Base-by-base conservation (phyloP, 1,140 invertebrate genomes). In the Heliconius himera region DNA sequence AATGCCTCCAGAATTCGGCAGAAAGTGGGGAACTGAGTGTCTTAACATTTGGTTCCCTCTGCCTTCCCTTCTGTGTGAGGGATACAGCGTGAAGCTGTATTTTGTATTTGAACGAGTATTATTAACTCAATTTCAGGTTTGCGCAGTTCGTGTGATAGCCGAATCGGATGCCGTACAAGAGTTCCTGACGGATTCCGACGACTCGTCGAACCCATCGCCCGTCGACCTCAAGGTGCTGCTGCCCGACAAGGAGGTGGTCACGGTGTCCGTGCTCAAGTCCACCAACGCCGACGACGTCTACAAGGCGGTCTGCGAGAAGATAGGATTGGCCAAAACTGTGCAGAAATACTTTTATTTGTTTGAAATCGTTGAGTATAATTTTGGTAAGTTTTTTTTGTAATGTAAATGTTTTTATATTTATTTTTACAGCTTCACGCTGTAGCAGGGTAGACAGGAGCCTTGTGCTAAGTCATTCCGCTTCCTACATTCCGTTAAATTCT, bases 131-230 rank as follows among this genome's bases (percentile, higher is more conserved):
- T 56, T 18, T 8, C 78, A 95, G 94, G 98, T 99, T 0, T 99
- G 99, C 95, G 98, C 99, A 9, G 98, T 99, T 3, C 96, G 99
- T 71, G 99, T 99, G 1, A 99, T 99, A 85, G 99, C 99, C 1
- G 99, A 99, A 89, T 98, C 98, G 88, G 99, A 99, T 88, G 96
- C 98, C 1, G 98, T 99, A 94, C 99, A 99, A 93, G 99, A 99
- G 90, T 99, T 99, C 94, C 95, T 99, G 1, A 99, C 98, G 1
- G 98, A 99, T 88, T 96, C 97, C 16, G 98, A 99, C 84, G 98
- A 99, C 89, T 98, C 98, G 78, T 97, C 96, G 80, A 97, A 97
- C 83, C 96, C 96, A 16, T 96, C 97, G 51, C 98, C 98, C 29
- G 99, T 99, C 26, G 99, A 99, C 94, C 95, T 99, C 70, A 99